These are phyloP conservation scores for Corydoras maculifer DNA, from an alignment of 2,113 vertebrate genomes.

Conservation along the genomic window DNA sequence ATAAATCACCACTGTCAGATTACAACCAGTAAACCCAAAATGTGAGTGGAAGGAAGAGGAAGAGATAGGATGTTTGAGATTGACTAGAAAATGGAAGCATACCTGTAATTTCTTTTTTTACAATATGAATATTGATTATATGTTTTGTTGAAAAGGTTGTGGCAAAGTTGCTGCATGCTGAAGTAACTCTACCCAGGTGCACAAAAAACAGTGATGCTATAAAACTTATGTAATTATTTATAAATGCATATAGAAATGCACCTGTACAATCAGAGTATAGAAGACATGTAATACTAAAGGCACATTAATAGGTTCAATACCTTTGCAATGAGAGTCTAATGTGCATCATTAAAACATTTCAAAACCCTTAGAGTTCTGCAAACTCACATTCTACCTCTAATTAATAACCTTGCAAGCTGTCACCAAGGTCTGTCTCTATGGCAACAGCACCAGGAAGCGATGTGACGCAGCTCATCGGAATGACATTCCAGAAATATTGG, in stretches of 20 bases:
- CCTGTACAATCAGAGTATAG: background rate
- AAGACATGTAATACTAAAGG: background rate
- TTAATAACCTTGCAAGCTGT: slow-evolving; percentile 39
- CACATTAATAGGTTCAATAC: slow-evolving; percentile 8
- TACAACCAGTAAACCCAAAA: slow-evolving; percentile 39
- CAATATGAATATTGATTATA: slow-evolving; percentile 37
- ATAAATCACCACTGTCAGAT: slow-evolving; percentile 45
- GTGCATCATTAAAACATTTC: slow-evolving; percentile 30
- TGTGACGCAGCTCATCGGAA: slow-evolving; percentile 22
- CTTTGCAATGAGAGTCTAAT: slow-evolving; percentile 22
- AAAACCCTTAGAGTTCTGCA: slow-evolving; percentile 21
- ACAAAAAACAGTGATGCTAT: background rate
- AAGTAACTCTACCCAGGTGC: slow-evolving; percentile 10
- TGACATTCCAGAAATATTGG: slow-evolving; percentile 27
- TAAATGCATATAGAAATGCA: slow-evolving; percentile 1
- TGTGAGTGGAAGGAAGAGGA: slow-evolving; percentile 1
- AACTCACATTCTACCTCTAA: slow-evolving; percentile 28
- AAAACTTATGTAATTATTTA: background rate
- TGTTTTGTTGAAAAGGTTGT: slow-evolving; percentile 23
- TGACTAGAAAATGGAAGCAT: slow-evolving; percentile 36
- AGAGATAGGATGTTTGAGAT: slow-evolving; percentile 38
- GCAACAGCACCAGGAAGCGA: slow-evolving; percentile 28
- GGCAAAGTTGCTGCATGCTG: slow-evolving; percentile 1
- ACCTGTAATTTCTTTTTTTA: slow-evolving; percentile 27
- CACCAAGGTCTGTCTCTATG: slow-evolving; percentile 31